phyloP scores from a whole-genome alignment of 2,113 vertebrate genomes.

The Thymallus thymallus region DNA sequence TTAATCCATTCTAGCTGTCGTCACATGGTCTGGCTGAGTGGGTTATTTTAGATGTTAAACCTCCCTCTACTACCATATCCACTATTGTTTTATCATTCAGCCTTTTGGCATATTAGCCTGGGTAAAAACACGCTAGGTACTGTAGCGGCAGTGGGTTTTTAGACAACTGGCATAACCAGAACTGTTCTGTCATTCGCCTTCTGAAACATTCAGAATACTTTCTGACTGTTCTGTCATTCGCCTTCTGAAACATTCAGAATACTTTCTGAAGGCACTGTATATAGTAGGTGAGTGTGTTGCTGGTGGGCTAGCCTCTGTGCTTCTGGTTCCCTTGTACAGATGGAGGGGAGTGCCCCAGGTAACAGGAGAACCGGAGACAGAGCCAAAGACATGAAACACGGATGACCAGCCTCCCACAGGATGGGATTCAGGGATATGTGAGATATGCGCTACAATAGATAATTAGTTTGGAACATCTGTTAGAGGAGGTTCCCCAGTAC shows the following conservation, averaged over 20 bases:
- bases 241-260: constrained; percentile 48
- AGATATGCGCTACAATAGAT: constrained; percentile 69
- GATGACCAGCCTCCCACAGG: constrained; percentile 68
- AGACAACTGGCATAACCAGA: background rate
- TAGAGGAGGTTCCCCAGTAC: constrained; percentile 54
- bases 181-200: constrained; percentile 16
- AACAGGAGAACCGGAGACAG: constrained; percentile 44
- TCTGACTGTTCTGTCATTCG: no score
- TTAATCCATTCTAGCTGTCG: constrained; percentile 66
- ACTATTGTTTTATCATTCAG: constrained; percentile 46
- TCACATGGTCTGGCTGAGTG: constrained; percentile 44
- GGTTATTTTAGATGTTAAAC: constrained; percentile 50
- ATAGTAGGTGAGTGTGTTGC: no score
- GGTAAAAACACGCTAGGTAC: background rate
- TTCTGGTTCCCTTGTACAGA: constrained; percentile 62
- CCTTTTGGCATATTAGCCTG: background rate
- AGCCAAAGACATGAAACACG: constrained; percentile 59
- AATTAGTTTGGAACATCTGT: constrained; percentile 77
- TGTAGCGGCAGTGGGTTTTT: no score
- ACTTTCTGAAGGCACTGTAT: no score
- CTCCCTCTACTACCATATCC: constrained; percentile 37
- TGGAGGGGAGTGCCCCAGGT: constrained; percentile 64
- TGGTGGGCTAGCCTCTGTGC: constrained; percentile 33
- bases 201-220: constrained; percentile 47
- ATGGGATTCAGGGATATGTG: constrained; percentile 64